Base-by-base conservation (phyloP, 1,140 invertebrate genomes). In the Procambarus clarkii region DNA sequence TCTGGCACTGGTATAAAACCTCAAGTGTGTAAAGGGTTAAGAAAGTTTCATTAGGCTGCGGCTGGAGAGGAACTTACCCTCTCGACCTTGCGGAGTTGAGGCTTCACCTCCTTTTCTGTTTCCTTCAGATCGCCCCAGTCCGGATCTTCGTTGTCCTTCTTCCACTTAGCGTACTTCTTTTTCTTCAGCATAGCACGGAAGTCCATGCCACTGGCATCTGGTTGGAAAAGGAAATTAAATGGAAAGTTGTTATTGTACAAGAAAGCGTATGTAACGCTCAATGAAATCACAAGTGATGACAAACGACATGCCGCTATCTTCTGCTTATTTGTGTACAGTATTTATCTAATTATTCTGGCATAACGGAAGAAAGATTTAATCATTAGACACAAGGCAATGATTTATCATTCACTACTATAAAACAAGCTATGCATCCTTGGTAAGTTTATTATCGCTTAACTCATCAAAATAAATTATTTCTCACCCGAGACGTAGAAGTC, bases 161-260 rank as follows among this genome's bases (percentile, higher is more conserved):
- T 97, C 97, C 98, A 99, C 96, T 98, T 98, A 93, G 97, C 97
- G 94, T 98, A 98, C 95, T 98, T 98, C 94, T 98, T 97, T 95
- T 99, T 98, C 95, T 99, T 99, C 91, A 99, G 95, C 97, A 99
- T 98, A 91, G 98, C 96, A 95, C 99, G 97, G 97, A 99, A 99
- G 95, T 99, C 99, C 97, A 99, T 98, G 93, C 98, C 98, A 95
- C 97, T 98, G 91, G 98, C 96, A 96, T 98, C 97, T 98, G 93
- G 84, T 92, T 93, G 21, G 93, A 86, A 93, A 46, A 50, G 3
- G n/a, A 34, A 34, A 34, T 34, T 34, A 34, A 34, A 34, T 34
- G 34, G 34, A 34, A 34, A 34, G 34, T 34, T 34, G 34, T 34
- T 34, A 34, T 34, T 34, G 34, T 34, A 34, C 34, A 34, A 34